These are phyloP conservation scores for Nycticryphes semicollaris DNA, from an alignment of 2,113 vertebrate species.

Conservation along the genomic window DNA sequence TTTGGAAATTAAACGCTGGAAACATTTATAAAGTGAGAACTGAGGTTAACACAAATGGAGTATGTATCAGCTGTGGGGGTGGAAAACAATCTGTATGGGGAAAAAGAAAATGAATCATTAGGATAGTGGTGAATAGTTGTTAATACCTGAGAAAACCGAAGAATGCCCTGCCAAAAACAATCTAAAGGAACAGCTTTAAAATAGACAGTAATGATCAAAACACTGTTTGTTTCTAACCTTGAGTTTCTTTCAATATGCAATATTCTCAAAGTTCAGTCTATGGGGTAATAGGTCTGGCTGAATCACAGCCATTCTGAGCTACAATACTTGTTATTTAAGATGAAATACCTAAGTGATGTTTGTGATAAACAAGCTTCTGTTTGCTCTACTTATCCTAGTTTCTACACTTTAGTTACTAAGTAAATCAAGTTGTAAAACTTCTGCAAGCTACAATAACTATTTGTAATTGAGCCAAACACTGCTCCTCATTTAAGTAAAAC, in stretches of 20 bases:
- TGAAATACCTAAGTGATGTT: not conserved
- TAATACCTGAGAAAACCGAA: not conserved
- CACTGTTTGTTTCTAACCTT: not conserved
- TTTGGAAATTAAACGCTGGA: conserved; percentile 56
- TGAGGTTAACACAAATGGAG: conserved; percentile 28
- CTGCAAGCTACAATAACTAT: not conserved
- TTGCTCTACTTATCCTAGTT: not conserved
- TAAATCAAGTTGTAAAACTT: not conserved
- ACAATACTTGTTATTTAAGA: not conserved
- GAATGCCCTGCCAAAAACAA: not conserved
- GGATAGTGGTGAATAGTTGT: not conserved
- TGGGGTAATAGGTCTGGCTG: not conserved
- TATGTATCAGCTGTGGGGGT: not conserved
- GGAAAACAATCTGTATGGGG: conserved; percentile 40
- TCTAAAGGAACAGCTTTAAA: not conserved
- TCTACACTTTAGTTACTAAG: not conserved
- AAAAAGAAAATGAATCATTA: conserved; percentile 3
- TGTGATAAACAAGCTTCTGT: not conserved
- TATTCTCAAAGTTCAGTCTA: not conserved
- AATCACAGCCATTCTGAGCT: not conserved
- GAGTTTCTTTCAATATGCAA: not conserved
- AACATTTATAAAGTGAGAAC: conserved; percentile 61
- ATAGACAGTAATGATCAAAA: not conserved
- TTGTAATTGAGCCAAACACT: not conserved
- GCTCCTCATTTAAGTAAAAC: not conserved